These are phyloP conservation scores for Leucopsar rothschildi DNA, from an alignment of 2,113 vertebrate species.

Conservation along the genomic window DNA sequence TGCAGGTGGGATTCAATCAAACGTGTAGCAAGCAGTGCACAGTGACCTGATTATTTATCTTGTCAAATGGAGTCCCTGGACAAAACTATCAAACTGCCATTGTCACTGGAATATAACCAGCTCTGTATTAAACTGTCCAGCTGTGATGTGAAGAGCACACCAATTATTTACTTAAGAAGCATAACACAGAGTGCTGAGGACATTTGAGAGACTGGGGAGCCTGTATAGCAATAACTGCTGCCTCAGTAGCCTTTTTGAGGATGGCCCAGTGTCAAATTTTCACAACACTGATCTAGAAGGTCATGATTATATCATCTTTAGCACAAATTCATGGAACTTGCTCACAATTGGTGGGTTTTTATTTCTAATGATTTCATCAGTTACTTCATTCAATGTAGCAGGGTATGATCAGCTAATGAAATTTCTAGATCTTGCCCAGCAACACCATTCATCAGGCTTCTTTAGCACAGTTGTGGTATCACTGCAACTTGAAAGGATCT, in stretches of 20 bases:
- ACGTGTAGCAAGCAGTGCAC: neutral
- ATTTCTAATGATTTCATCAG: neutral
- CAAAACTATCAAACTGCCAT: neutral
- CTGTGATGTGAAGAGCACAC: neutral
- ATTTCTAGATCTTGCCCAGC: neutral
- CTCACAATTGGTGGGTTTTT: neutral
- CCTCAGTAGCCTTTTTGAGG: neutral
- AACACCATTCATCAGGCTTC: neutral
- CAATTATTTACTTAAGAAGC: neutral
- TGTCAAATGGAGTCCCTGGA: slow-evolving; percentile 17
- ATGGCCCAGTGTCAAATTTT: neutral
- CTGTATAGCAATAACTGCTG: neutral
- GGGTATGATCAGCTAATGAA: neutral
- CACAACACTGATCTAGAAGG: neutral
- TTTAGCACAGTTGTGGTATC: neutral
- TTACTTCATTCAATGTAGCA: neutral
- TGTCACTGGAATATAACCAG: neutral
- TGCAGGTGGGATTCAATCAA: neutral
- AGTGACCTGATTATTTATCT: slow-evolving; percentile 2
- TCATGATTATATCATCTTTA: neutral
- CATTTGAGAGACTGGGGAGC: neutral
- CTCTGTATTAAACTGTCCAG: neutral
- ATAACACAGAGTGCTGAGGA: neutral
- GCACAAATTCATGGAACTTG: neutral
- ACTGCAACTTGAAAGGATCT: neutral